Evolutionary conservation across 2,888 invertebrate genomes (phyloP).

Genomic region (Cosmia pyralina): DNA sequence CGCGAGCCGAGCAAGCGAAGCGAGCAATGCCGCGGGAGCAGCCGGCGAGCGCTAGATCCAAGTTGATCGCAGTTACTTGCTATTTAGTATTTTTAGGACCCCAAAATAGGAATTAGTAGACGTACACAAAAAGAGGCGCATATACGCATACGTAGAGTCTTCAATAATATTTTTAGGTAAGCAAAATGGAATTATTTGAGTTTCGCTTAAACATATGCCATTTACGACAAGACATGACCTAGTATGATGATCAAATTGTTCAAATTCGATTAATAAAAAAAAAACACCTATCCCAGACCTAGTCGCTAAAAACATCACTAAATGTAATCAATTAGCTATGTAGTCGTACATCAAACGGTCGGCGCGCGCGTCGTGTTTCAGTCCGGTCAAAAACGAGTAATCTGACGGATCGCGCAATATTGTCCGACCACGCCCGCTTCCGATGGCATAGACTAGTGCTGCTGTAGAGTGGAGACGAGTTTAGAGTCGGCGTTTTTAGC

Average conservation of each 20-base stretch:
- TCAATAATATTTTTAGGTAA: too few species aligned
- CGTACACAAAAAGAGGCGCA: too few species aligned
- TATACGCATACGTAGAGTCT: too few species aligned
- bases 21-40: too few species aligned
- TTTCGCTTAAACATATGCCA: too few species aligned
- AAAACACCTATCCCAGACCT: not conserved
- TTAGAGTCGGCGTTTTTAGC: conserved; percentile 63
- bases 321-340: conserved; percentile 53
- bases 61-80: too few species aligned
- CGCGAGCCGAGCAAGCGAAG: too few species aligned
- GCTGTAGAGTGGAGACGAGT: conserved; percentile 40
- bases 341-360: conserved; percentile 41
- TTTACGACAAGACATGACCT: too few species aligned
- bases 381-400: conserved; percentile 71
- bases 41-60: too few species aligned
- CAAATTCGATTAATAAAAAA: not conserved
- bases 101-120: too few species aligned
- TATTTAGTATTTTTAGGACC: too few species aligned
- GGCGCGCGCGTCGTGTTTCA: conserved; percentile 44
- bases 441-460: conserved; percentile 82
- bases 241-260: not conserved
- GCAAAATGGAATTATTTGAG: too few species aligned
- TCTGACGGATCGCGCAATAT: conserved; percentile 83
- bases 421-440: conserved; percentile 86
- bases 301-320: conserved; percentile 30